phyloP scores from a whole-genome alignment of 2,797 vertebrate species.

The Molossus molossus region DNA sequence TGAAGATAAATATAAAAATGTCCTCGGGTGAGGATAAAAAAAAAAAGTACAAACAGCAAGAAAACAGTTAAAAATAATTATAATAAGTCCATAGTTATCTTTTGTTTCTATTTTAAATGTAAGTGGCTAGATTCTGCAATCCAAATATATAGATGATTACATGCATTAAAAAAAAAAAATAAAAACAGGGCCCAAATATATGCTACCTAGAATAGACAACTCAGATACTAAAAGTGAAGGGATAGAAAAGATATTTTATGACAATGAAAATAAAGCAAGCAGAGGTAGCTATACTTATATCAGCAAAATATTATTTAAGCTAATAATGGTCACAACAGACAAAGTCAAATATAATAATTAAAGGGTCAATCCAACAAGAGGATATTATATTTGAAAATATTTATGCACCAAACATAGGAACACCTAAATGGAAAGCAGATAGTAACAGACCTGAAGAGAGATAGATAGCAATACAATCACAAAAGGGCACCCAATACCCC shows the following conservation, averaged over 20 bases:
- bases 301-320: background rate
- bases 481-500: too few relatives aligned
- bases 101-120: background rate
- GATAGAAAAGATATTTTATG: background rate
- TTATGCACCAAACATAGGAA: background rate
- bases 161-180: background rate
- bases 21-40: too few relatives aligned
- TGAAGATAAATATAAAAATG: too few relatives aligned
- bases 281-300: background rate
- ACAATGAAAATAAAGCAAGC: background rate
- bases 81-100: background rate
- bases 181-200: background rate
- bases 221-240: background rate
- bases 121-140: background rate
- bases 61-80: background rate
- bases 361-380: background rate
- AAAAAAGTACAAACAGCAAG: background rate
- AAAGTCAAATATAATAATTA: background rate
- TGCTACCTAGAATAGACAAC: background rate
- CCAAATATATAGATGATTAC: background rate
- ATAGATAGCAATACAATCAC: background rate
- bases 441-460: background rate
- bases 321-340: background rate
- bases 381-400: background rate
- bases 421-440: background rate